Evolutionary conservation across 2,113 vertebrate species (phyloP).

Genomic region (Tragelaphus strepsiceros): DNA sequence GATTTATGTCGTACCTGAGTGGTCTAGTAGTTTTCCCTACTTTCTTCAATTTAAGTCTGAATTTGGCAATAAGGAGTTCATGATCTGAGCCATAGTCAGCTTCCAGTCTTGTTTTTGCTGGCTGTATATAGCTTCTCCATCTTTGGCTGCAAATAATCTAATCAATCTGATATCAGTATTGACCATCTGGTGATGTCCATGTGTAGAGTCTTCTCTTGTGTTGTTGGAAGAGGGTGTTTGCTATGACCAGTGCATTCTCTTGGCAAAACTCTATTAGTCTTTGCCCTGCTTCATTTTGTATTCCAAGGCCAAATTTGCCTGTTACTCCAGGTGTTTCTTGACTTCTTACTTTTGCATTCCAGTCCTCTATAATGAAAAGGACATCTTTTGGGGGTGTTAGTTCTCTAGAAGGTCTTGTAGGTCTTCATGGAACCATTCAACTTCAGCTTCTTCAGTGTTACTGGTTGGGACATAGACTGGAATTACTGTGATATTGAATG

Average conservation of each 20-base stretch:
- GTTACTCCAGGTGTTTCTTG: not conserved
- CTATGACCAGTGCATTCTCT: not conserved
- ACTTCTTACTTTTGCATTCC: not conserved
- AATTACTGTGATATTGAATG: not conserved
- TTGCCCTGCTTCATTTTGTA: not conserved
- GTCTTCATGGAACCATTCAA: not conserved
- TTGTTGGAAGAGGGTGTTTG: not conserved
- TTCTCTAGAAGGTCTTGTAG: not conserved
- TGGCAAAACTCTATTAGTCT: not conserved
- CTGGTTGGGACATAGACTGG: not conserved
- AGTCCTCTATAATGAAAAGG: not conserved
- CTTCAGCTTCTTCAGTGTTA: not conserved
- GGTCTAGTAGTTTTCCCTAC: not conserved
- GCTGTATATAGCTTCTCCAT: not conserved
- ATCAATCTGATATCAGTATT: not conserved
- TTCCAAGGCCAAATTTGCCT: not conserved
- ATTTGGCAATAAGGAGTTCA: not conserved
- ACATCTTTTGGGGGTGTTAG: rapidly evolving
- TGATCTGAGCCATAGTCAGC: not conserved
- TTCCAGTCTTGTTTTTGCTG: not conserved
- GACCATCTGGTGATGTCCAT: not conserved
- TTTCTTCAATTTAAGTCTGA: not conserved
- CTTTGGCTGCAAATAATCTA: not conserved
- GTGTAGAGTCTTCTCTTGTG: not conserved
- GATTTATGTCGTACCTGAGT: not conserved